A percentile compares a stretch with the other conserved stretches of the same genome.
phyloP scores from a whole-genome alignment of 2,888 invertebrate genomes.

The Gerosis bhagava region DNA sequence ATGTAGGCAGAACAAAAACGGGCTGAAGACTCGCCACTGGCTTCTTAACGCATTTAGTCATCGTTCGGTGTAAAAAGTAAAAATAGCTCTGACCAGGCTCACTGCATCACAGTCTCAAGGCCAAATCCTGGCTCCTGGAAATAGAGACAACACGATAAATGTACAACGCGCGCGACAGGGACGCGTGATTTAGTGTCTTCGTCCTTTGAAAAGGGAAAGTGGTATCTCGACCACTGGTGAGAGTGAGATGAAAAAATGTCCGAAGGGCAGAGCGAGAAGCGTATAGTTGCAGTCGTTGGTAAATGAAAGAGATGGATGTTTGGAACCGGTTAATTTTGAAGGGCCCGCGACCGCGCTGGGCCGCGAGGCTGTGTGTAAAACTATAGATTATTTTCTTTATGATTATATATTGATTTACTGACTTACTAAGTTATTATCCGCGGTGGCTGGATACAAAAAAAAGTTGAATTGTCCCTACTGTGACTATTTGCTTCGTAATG shows the following conservation, averaged over 20 bases:
- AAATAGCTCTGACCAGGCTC: slow-evolving; percentile 74
- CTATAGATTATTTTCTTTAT: slow-evolving; percentile 61
- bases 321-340: slow-evolving; percentile 80
- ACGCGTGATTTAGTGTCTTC: slow-evolving; percentile 60
- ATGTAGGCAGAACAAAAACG: slow-evolving; percentile 33
- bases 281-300: slow-evolving; percentile 29
- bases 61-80: slow-evolving; percentile 78
- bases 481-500: slow-evolving; percentile 5
- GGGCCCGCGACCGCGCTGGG: slow-evolving; percentile 70
- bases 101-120: slow-evolving; percentile 77
- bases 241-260: slow-evolving; percentile 79
- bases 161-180: slow-evolving; percentile 39
- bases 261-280: slow-evolving; percentile 62
- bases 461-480: slow-evolving; percentile 12
- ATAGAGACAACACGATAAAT: slow-evolving; percentile 40
- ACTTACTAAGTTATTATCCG: slow-evolving; percentile 47
- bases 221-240: slow-evolving; percentile 68
- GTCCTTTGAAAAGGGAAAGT: slow-evolving; percentile 82
- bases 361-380: slow-evolving; percentile 53
- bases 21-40: slow-evolving; percentile 46
- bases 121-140: slow-evolving; percentile 66
- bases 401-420: slow-evolving; percentile 67
- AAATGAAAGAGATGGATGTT: slow-evolving; percentile 45
- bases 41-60: slow-evolving; percentile 76
- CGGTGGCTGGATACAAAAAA: slow-evolving; percentile 43